Evolutionary conservation across 2,888 invertebrate species (phyloP), one percentile per base, ranked within the genome.

Genomic region (Embidobia sp.): DNA sequence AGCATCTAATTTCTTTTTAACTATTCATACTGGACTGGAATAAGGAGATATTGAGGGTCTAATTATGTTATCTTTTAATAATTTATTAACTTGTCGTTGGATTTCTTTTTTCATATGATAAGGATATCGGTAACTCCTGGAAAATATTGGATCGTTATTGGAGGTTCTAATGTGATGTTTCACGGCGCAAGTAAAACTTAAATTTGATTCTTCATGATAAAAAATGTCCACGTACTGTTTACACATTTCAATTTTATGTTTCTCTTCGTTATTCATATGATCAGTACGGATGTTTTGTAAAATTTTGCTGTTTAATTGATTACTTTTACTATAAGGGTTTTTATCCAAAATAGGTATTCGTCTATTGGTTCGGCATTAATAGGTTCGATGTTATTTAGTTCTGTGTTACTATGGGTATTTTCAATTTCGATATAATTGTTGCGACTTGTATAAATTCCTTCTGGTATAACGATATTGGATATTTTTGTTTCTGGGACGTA

Each of bases 1-100:
- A 13, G 49, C 42, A 13, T 64, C 51, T 4, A 29, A 3, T 51
- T 51, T 35, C 29, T 33, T 33, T 26, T 11, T 7, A n/a, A 48
- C 48, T 27, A 48, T 48, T 27, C 48, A 48, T 1, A 48, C 48
- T 3, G 42, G 51, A 22, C 51, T 51, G 1, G 35, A 51, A 10
- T 51, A 51, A 7, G 51, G 51, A 4, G 51, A 51, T 18, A 33
- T 51, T 1, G 31, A 51, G 1, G 51, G 51, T 51, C 8, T 51
- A n/a, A 51, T 51, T 10, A 46, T 46, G 2, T 46, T 27, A 27
- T 27, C 26, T 4, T 46, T 27, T 27, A 46, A 8, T 46, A 46
- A 46, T 46, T 46, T 46, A 8, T 26, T 13, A 7, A 46, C n/a
- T 27, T 46, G 46, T 46, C 19, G 46, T 27, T 27, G 33, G 8